Percentiles rank a stretch among this genome's conserved stretches.
These are phyloP conservation scores for Pseudorhombus dupliciocellatus DNA, from an alignment of 2,113 vertebrate species.

Conservation along the genomic window DNA sequence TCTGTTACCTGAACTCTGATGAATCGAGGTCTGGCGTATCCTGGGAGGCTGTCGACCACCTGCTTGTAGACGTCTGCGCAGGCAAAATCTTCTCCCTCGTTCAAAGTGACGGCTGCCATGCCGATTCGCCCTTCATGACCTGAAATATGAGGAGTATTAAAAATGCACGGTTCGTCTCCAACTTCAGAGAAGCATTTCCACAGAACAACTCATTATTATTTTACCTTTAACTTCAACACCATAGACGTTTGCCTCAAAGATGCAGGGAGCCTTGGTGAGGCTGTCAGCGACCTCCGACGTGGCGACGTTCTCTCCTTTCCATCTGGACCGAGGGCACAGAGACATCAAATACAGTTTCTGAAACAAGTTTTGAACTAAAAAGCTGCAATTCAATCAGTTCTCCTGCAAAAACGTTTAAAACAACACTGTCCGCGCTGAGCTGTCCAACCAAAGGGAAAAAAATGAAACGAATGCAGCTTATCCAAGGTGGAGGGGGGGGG, in stretches of 20 bases:
- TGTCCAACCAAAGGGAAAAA: too few relatives aligned
- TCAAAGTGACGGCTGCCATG: constrained; percentile 87
- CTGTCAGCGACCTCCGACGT: constrained; percentile 88
- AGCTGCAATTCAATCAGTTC: too few relatives aligned
- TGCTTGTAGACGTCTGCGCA: constrained; percentile 76
- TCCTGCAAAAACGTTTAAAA: too few relatives aligned
- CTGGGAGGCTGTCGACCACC: constrained; percentile 78
- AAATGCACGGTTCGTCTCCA: too few relatives aligned
- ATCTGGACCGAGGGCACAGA: constrained; percentile 73
- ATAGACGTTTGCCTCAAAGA: constrained; percentile 89
- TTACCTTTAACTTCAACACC: constrained; percentile 90
- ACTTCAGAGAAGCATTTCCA: background rate
- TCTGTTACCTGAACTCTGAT: constrained; percentile 86
- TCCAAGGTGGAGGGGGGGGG: too few relatives aligned
- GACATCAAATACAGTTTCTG: background rate
- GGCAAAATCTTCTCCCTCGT: constrained; percentile 79
- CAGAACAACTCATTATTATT: background rate
- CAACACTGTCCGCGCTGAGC: too few relatives aligned
- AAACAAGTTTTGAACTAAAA: too few relatives aligned
- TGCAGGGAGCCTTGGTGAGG: constrained; percentile 75
- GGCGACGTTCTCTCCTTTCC: constrained; percentile 96
- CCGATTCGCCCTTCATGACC: constrained; percentile 90
- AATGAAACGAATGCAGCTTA: too few relatives aligned
- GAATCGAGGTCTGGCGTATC: constrained; percentile 87
- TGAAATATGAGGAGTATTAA: constrained; percentile 33